These are phyloP conservation scores for Saguinus midas DNA, from an alignment of 2,113 vertebrate species.

Conservation along the genomic window DNA sequence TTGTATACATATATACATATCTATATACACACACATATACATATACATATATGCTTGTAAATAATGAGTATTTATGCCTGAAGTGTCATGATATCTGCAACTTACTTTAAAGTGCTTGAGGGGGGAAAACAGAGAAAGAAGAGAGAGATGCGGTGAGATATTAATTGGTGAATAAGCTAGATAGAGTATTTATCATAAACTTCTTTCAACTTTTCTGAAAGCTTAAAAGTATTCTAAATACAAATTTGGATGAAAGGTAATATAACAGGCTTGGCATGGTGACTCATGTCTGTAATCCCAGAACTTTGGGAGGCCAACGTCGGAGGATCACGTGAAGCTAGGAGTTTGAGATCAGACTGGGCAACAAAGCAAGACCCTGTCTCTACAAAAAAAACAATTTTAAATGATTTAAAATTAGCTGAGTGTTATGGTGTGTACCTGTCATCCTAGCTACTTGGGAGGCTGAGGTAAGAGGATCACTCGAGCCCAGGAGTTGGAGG, in stretches of 20 bases:
- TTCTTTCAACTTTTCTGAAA: conserved; percentile 9
- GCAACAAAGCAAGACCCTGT: neutral
- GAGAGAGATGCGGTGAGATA: neutral
- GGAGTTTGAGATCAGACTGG: neutral
- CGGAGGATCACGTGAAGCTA: neutral
- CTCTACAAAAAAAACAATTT: neutral
- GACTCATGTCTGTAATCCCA: neutral
- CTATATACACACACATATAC: too few species aligned
- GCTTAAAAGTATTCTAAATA: neutral
- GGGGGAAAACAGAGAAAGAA: neutral
- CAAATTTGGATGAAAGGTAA: neutral
- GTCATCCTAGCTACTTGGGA: neutral
- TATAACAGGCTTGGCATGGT: neutral
- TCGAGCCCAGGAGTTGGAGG: neutral
- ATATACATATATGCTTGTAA: too few species aligned
- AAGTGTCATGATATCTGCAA: neutral
- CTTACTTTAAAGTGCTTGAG: neutral
- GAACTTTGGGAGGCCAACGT: neutral
- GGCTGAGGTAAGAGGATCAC: neutral
- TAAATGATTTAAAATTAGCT: neutral
- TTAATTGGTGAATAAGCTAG: neutral
- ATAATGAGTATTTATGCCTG: neutral
- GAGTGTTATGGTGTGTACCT: accelerated
- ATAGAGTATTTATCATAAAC: neutral
- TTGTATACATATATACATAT: neutral